A percentile compares a stretch with the other conserved stretches of the same genome.
phyloP scores from a whole-genome alignment of 2,888 invertebrate genomes.

The Pristionchus maxplancki region DNA sequence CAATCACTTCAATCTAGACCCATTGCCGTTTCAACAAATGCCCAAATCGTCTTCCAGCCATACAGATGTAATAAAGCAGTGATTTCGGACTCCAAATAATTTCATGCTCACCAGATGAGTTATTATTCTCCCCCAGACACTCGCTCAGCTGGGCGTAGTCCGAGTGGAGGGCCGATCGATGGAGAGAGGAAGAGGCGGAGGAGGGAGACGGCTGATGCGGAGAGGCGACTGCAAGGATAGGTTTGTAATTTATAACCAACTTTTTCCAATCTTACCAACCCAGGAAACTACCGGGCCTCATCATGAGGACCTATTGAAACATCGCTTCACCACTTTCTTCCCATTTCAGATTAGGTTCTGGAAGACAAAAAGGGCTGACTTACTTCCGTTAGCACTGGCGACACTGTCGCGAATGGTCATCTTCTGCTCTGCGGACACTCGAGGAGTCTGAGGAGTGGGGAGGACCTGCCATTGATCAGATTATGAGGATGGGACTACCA shows the following conservation, averaged over 20 bases:
- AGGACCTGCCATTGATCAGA: constrained; percentile 58
- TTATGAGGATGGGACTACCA: background rate
- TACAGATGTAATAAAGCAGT: no score
- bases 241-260: background rate
- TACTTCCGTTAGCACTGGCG: background rate
- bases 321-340: no score
- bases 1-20: no score
- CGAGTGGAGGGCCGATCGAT: background rate
- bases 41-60: no score
- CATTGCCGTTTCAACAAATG: no score
- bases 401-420: constrained; percentile 40
- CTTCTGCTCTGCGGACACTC: constrained; percentile 53
- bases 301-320: no score
- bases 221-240: background rate
- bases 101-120: background rate
- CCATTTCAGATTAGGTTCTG: no score
- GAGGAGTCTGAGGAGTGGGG: constrained; percentile 64
- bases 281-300: no score
- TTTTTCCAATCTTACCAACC: no score
- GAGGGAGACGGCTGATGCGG: constrained; percentile 28
- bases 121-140: constrained; percentile 4
- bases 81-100: no score
- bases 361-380: background rate
- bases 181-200: background rate
- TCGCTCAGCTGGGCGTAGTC: constrained; percentile 65